A percentile compares a stretch with the other conserved stretches of the same genome.
These are phyloP conservation scores for Aleiodes sp. DNA, from an alignment of 1,140 invertebrate species.

Conservation along the genomic window DNA sequence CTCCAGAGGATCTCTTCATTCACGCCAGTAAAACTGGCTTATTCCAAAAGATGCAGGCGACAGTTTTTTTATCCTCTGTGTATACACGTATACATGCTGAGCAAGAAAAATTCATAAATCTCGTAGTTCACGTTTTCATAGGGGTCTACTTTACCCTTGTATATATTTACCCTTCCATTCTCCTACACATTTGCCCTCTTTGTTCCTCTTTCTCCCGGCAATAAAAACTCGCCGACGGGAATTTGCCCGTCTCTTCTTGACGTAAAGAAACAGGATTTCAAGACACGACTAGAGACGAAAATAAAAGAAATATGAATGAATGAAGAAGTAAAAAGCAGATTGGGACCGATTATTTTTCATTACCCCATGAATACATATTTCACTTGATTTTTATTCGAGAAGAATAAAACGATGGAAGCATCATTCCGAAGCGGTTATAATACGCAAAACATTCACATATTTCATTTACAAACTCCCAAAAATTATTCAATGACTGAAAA, in stretches of 20 bases:
- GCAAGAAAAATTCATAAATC: conserved; percentile 59
- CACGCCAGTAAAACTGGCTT: background rate
- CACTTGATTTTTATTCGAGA: background rate
- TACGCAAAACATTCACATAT: background rate
- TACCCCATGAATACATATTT: no score
- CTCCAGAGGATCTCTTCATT: conserved; percentile 25
- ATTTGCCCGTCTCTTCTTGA: background rate
- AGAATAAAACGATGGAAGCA: no score
- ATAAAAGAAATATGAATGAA: background rate
- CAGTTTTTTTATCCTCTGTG: conserved; percentile 18
- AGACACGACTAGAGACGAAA: background rate
- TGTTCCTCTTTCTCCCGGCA: background rate
- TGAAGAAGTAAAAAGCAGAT: conserved; percentile 12
- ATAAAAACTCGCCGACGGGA: conserved; percentile 22
- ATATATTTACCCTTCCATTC: conserved; percentile 29
- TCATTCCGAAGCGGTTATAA: no score
- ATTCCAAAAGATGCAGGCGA: background rate
- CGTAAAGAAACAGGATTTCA: conserved; percentile 13
- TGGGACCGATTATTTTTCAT: conserved; percentile 6
- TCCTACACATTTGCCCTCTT: conserved; percentile 11
- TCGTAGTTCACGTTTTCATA: conserved; percentile 33
- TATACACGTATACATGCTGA: background rate
- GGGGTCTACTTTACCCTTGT: conserved; percentile 1
- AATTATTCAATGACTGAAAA: background rate
- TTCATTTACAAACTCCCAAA: background rate